These are phyloP conservation scores for Ancistrus triradiatus DNA, from an alignment of 2,113 vertebrate species.

Conservation along the genomic window DNA sequence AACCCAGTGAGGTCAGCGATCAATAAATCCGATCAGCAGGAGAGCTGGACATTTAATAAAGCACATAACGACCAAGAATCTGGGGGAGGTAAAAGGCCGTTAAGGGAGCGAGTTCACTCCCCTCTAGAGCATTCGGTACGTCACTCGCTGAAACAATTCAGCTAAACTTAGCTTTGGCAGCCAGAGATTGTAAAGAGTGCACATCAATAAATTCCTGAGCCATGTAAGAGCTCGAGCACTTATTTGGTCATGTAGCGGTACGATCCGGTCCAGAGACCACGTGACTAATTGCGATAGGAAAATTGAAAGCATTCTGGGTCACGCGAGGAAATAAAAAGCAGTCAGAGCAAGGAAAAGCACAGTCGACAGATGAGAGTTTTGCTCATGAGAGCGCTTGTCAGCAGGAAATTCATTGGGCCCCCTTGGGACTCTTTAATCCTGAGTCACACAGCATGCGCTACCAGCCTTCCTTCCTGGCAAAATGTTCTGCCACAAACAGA, in stretches of 20 bases:
- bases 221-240: conserved; percentile 7
- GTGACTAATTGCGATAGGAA: not conserved
- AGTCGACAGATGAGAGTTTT: conserved; percentile 3
- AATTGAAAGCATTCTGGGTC: not conserved
- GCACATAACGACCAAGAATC: too few relatives aligned
- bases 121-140: not conserved
- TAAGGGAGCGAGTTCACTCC: conserved; percentile 8
- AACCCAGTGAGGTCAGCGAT: not conserved
- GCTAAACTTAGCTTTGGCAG: conserved; percentile 26
- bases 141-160: conserved; percentile 11
- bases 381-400: conserved; percentile 33
- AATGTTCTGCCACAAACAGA: conserved; percentile 60
- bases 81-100: not conserved
- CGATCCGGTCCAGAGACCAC: not conserved
- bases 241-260: conserved; percentile 6
- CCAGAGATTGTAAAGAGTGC: conserved; percentile 10
- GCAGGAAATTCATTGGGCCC: conserved; percentile 62
- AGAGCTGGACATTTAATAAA: not conserved
- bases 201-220: conserved; percentile 13
- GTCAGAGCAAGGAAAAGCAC: not conserved
- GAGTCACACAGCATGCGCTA: conserved; percentile 64
- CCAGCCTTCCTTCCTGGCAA: conserved; percentile 69
- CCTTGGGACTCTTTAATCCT: conserved; percentile 63
- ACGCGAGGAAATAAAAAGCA: not conserved
- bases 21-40: not conserved